Evolutionary conservation across 2,797 vertebrate species (phyloP), one percentile per base, ranked within the genome.

Genomic region (Esox masquinongy): DNA sequence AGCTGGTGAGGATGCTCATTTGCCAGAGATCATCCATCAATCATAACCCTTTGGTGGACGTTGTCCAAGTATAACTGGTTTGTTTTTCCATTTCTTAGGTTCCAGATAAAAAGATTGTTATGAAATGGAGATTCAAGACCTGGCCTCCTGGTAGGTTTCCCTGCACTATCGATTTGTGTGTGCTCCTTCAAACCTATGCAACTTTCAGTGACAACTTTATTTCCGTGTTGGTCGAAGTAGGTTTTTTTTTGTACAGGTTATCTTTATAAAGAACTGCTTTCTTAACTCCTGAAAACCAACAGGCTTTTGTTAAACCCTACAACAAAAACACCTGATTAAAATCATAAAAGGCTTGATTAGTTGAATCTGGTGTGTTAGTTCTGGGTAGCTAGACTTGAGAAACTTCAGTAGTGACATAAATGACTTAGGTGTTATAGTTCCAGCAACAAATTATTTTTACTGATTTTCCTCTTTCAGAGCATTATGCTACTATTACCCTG

Each of bases 71-170:
- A 2, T 17, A 67, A 67, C 64, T 16, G 16, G 53, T 47, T 73
- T 76, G 74, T 81, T 68, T 29, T 79, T 56, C 79, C 5, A 9
- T 29, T 34, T 9, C n/a, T 61, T 63, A 98, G 97, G 93, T 97
- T 24, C 93, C 92, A 0, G 94, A 96, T 74, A 92, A 94, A 83
- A 95, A 93, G 72, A 96, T 98, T 39, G 87, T 91, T 68, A 97
- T 98, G 97, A 96, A 94, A 79, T 98, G 97, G 97, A 95, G 95
- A 86, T 98, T 96, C 92, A 96, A 95, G 83, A 94, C 95, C 7
- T 98, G 97, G 97, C 96, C 97, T 73, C 90, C 91, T 68, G 96
- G 97, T 98, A 90, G 82, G 93, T 84, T 79, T 17, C 16, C 34
- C 8, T 0, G 64, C 15, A 8, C 29, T 29, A 12, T 61, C 8